Conservation (phyloP, 2,888 invertebrate species). For the Drosophila vallismaia region DNA sequence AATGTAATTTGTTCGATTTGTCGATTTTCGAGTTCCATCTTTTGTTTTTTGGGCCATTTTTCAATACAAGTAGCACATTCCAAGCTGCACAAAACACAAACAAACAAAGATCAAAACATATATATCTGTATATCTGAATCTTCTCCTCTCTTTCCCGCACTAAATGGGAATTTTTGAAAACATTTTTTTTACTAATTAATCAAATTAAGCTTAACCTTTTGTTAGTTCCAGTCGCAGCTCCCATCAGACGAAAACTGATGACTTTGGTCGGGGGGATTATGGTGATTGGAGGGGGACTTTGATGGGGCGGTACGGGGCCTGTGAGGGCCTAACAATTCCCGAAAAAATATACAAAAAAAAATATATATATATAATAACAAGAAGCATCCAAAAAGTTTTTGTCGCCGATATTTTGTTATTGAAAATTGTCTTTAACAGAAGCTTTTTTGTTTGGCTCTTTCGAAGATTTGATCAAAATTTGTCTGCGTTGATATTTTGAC, state of each 20-base stretch:
- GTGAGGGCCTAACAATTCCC: not conserved
- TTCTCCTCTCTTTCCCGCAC: slow-evolving; percentile 16
- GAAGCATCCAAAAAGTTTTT: slow-evolving; percentile 11
- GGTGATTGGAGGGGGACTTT: slow-evolving; percentile 3
- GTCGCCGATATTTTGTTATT: not conserved
- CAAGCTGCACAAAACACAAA: slow-evolving; percentile 33
- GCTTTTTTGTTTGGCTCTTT: not conserved
- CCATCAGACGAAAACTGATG: slow-evolving; percentile 15
- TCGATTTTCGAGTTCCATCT: slow-evolving; percentile 52
- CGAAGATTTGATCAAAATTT: not conserved
- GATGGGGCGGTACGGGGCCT: not conserved
- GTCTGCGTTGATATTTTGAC: not conserved
- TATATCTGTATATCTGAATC: not conserved
- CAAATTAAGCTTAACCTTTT: slow-evolving; percentile 76
- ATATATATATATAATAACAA: slow-evolving; percentile 4
- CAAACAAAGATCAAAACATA: slow-evolving; percentile 50
- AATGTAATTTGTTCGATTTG: slow-evolving; percentile 16
- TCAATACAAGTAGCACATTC: slow-evolving; percentile 77
- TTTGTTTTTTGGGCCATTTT: slow-evolving; percentile 66
- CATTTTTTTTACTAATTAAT: slow-evolving; percentile 74
- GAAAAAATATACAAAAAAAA: not conserved
- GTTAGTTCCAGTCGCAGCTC: slow-evolving; percentile 43
- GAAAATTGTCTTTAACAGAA: not conserved
- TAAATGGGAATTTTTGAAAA: slow-evolving; percentile 56
- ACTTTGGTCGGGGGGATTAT: slow-evolving; percentile 5